A percentile compares a stretch with the other conserved stretches of the same genome.
These are phyloP conservation scores for Leptothorax acervorum DNA, from an alignment of 2,888 invertebrate species.

Conservation along the genomic window DNA sequence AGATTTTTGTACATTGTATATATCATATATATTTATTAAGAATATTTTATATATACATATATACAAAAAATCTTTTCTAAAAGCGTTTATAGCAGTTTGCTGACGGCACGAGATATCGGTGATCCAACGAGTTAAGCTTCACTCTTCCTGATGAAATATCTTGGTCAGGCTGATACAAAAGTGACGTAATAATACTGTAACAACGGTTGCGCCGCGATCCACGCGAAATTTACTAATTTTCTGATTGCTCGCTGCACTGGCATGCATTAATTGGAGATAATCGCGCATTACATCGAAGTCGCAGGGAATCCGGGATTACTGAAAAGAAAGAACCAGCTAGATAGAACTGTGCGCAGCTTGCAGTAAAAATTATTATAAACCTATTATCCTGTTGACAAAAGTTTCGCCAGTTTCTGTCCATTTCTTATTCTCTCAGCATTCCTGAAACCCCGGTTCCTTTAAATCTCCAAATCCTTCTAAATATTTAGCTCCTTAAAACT, in stretches of 20 bases:
- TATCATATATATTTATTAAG: no score
- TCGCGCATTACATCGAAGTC: background rate
- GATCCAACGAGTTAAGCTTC: constrained; percentile 1
- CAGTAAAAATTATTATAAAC: constrained; percentile 4
- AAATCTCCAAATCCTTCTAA: background rate
- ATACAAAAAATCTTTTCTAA: background rate
- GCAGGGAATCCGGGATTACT: background rate
- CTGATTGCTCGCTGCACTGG: background rate
- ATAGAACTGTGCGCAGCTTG: background rate
- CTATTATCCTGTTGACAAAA: background rate
- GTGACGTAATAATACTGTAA: constrained; percentile 71
- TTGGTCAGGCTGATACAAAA: constrained; percentile 42
- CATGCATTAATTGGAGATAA: background rate
- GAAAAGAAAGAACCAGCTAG: background rate
- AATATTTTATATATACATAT: background rate
- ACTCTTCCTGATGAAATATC: background rate
- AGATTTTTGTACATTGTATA: no score
- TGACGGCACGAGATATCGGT: background rate
- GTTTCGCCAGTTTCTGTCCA: background rate
- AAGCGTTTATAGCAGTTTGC: background rate
- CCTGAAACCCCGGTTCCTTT: background rate
- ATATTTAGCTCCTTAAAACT: background rate
- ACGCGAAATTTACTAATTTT: background rate
- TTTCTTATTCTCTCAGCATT: background rate
- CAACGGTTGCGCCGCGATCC: constrained; percentile 33